Percentiles rank a stretch among this genome's conserved stretches.
Conservation (phyloP, 2,113 vertebrate species). For the Typhlomys cinereus region DNA sequence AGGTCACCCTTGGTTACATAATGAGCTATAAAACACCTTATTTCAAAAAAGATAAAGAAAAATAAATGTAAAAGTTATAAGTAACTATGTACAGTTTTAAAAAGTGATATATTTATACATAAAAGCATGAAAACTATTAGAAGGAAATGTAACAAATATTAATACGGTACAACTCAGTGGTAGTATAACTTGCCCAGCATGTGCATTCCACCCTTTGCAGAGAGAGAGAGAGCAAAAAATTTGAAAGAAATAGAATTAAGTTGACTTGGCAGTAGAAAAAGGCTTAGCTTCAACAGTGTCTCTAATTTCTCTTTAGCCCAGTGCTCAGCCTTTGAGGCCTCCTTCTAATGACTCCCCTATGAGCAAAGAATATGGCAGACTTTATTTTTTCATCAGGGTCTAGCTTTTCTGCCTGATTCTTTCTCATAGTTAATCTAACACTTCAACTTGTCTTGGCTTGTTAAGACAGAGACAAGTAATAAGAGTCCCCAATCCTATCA, state of each 20-base stretch:
- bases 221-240: too few relatives aligned
- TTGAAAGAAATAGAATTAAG: neutral
- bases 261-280: neutral
- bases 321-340: neutral
- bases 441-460: conserved; percentile 40
- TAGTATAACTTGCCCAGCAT: neutral
- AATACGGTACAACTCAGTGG: neutral
- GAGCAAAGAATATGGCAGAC: neutral
- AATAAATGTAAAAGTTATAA: too few relatives aligned
- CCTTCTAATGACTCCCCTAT: neutral
- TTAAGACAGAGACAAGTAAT: conserved; percentile 43
- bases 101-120: too few relatives aligned
- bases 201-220: too few relatives aligned
- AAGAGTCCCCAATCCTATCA: neutral
- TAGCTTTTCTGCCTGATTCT: conserved; percentile 11
- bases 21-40: neutral
- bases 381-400: conserved; percentile 30
- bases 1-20: neutral
- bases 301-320: conserved; percentile 15
- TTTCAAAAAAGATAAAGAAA: too few relatives aligned
- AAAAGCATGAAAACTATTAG: neutral
- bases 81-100: too few relatives aligned
- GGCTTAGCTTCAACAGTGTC: neutral
- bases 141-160: neutral
- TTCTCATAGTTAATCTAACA: conserved; percentile 30